Evolutionary conservation across 2,113 vertebrate genomes (phyloP).

Genomic region (Poeciliopsis turrubarensis): DNA sequence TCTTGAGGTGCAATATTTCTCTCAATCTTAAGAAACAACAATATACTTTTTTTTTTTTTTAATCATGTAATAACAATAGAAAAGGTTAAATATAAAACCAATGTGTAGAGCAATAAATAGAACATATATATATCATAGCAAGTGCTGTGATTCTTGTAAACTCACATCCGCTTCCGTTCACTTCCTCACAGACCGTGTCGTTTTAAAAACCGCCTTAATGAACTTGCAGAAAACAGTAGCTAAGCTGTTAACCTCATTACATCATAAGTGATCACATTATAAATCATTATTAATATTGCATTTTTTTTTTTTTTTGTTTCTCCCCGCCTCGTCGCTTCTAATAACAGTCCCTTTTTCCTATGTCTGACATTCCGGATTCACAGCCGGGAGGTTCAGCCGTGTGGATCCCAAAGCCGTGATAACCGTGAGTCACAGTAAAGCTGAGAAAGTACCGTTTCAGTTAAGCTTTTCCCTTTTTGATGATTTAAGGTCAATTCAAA

Average conservation of each 20-base stretch:
- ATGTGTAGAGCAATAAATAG: constrained; percentile 76
- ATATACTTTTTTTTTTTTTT: constrained; percentile 40
- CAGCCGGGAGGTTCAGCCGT: constrained; percentile 46
- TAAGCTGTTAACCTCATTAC: constrained; percentile 25
- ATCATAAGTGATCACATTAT: constrained; percentile 48
- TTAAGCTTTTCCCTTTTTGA: constrained; percentile 46
- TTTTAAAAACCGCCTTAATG: constrained; percentile 31
- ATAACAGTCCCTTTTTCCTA: constrained; percentile 39
- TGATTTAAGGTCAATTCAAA: constrained; percentile 30
- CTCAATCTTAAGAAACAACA: constrained; percentile 70
- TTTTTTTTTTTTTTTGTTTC: constrained; percentile 57
- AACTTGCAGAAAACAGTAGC: constrained; percentile 46
- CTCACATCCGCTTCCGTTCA: constrained; percentile 45
- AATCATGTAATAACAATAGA: constrained; percentile 77
- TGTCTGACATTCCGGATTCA: constrained; percentile 20
- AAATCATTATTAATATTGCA: constrained; percentile 49
- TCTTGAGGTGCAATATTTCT: constrained; percentile 78
- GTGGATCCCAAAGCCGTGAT: constrained; percentile 64
- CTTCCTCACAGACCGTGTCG: constrained; percentile 36
- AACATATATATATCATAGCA: constrained; percentile 67
- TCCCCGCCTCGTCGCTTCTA: constrained; percentile 49
- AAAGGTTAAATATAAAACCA: constrained; percentile 78
- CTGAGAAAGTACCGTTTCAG: constrained; percentile 73
- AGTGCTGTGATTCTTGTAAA: constrained; percentile 68
- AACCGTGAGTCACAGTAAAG: constrained; percentile 78